Evolutionary conservation across 2,797 vertebrate species (phyloP), one percentile per base, ranked within the genome.

Genomic region (Argentina silus): DNA sequence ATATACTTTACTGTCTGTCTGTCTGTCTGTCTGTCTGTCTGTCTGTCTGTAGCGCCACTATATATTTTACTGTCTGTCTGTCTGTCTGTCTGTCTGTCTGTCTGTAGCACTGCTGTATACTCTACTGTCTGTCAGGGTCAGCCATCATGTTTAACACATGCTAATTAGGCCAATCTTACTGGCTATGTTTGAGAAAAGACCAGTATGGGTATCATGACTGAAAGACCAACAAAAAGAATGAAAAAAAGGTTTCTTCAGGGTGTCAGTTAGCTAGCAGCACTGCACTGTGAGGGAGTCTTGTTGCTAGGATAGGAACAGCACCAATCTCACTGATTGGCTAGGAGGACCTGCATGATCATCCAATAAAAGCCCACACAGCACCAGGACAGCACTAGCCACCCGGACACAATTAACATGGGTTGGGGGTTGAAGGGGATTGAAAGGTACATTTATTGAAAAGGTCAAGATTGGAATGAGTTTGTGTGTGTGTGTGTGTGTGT

Each of bases 231-330:
- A 57, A 62, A 73, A 82, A 71, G 27, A 69, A 6, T 2, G 0
- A 7, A 51, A 53, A 6, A 48, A 57, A 0, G 48, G 47, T 90
- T 86, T 94, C 91, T 92, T 93, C 89, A 87, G 91, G 93, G 90
- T 93, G 91, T 93, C 90, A 81, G 86, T 91, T 92, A 89, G 89
- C 88, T 69, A 71, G 85, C 88, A 81, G 85, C 67, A 89, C 82
- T 84, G 85, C 87, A 85, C 90, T 90, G 88, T 78, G 68, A 78
- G 76, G 65, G 79, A 83, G 75, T 87, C 91, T 91, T 96, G 96
- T 97, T 97, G 95, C 95, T 96, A 95, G 93, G 96, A 93, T 91
- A 88, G 93, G 87, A 90, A 84, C 78, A 81, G 89, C 83, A 87
- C 90, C 83, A 73, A 48, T 56, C 78, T 66, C 48, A 78, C 77